Percentiles rank a stretch among this genome's conserved stretches.
phyloP scores from a whole-genome alignment of 2,888 invertebrate species.

The Phorcus lineatus region DNA sequence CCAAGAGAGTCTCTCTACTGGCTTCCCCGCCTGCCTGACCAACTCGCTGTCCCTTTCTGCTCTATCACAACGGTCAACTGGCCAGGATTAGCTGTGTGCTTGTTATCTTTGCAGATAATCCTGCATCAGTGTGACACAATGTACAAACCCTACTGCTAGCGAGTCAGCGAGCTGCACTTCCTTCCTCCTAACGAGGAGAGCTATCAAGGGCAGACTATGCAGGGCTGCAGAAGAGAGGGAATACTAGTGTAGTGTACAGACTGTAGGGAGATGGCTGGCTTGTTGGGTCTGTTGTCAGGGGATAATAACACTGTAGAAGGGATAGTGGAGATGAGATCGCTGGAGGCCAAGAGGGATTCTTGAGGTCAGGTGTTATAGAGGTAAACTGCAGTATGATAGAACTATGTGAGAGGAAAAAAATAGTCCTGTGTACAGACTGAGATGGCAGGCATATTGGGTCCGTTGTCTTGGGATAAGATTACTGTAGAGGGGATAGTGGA shows the following conservation, averaged over 20 bases:
- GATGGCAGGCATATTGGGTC: no score
- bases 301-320: neutral
- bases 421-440: no score
- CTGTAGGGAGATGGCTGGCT: neutral
- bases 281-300: neutral
- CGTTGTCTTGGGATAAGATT: no score
- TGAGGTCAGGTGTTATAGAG: no score
- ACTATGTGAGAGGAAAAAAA: no score
- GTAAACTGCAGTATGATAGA: no score
- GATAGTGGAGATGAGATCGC: no score
- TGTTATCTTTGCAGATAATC: neutral
- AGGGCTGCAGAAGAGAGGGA: neutral
- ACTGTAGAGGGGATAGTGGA: no score
- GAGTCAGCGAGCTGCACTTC: neutral
- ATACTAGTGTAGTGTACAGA: neutral
- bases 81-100: neutral
- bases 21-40: no score
- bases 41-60: no score
- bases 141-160: neutral
- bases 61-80: neutral
- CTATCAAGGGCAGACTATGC: constrained; percentile 8
- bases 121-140: neutral
- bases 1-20: no score
- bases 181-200: constrained; percentile 3
- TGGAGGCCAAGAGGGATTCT: no score